Percentiles rank a stretch among this genome's conserved stretches.
Evolutionary conservation across 2,797 vertebrate species (phyloP).

Genomic region (Lacerta agilis): DNA sequence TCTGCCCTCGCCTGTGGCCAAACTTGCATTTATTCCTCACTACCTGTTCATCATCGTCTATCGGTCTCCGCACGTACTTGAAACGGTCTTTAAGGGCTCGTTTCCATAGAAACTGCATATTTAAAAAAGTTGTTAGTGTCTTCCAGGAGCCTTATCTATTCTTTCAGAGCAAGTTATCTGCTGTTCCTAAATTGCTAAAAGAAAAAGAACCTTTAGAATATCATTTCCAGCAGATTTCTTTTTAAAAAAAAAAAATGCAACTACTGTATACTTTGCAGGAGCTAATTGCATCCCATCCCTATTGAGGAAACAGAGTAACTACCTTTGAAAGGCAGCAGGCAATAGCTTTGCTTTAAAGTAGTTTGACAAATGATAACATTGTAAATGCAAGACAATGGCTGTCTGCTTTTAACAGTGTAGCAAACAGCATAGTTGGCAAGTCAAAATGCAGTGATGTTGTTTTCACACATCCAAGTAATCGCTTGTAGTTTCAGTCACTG

Average conservation of each 20-base stretch:
- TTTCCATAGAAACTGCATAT: constrained; percentile 77
- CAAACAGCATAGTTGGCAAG: background rate
- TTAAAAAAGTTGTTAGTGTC: background rate
- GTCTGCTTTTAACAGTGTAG: background rate
- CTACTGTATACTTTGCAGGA: background rate
- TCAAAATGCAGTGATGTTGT: background rate
- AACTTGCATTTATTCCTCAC: constrained; percentile 79
- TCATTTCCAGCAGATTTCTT: background rate
- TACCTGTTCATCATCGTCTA: constrained; percentile 79
- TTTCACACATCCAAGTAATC: background rate
- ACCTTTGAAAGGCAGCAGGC: background rate
- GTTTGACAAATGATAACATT: background rate
- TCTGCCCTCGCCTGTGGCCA: constrained; percentile 76
- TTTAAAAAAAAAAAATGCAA: background rate
- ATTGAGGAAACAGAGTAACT: background rate
- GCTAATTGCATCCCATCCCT: background rate
- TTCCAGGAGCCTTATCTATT: constrained; percentile 25
- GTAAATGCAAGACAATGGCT: background rate
- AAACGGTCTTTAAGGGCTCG: constrained; percentile 80
- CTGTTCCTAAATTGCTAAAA: background rate
- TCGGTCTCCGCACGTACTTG: constrained; percentile 77
- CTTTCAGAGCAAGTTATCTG: constrained; percentile 17
- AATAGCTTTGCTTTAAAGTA: background rate
- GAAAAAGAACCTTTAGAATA: background rate
- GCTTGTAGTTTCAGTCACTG: background rate